phyloP scores from a whole-genome alignment of 2,888 invertebrate genomes.

The Pediacus dermestoides region DNA sequence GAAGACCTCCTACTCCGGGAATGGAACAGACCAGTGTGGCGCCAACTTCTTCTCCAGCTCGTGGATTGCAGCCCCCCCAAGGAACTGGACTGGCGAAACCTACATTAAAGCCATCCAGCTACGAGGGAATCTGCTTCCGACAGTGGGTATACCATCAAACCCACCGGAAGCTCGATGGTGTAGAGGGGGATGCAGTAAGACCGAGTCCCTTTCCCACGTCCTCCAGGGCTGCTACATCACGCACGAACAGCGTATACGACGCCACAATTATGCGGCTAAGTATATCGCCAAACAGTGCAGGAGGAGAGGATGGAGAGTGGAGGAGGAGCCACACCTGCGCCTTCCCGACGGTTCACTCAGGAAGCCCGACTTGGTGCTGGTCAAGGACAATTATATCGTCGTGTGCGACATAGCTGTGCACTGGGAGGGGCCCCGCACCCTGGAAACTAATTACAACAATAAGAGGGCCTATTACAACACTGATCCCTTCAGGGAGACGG shows the following conservation, averaged over 20 bases:
- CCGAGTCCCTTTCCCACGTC: slow-evolving; percentile 25
- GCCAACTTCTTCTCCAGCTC: background rate
- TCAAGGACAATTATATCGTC: slow-evolving; percentile 9
- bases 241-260: slow-evolving; percentile 20
- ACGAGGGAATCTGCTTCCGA: slow-evolving; percentile 31
- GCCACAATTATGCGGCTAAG: slow-evolving; percentile 19
- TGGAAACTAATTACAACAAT: background rate
- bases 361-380: slow-evolving; percentile 19
- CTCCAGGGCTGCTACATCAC: slow-evolving; percentile 27
- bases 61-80: slow-evolving; percentile 26
- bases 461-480: background rate
- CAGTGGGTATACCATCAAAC: slow-evolving; percentile 33
- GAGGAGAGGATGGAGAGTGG: slow-evolving; percentile 19
- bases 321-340: slow-evolving; percentile 26
- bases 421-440: slow-evolving; percentile 14
- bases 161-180: slow-evolving; percentile 27
- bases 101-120: slow-evolving; percentile 32
- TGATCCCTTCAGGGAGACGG: too few relatives aligned
- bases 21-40: slow-evolving; percentile 12
- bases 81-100: slow-evolving; percentile 29
- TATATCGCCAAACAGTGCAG: slow-evolving; percentile 14
- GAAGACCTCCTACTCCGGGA: slow-evolving; percentile 19
- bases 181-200: slow-evolving; percentile 26
- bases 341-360: slow-evolving; percentile 14
- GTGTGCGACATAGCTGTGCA: slow-evolving; percentile 14